Base-by-base conservation (phyloP, 2,797 vertebrate genomes). In the Phrynocephalus vlangalii region DNA sequence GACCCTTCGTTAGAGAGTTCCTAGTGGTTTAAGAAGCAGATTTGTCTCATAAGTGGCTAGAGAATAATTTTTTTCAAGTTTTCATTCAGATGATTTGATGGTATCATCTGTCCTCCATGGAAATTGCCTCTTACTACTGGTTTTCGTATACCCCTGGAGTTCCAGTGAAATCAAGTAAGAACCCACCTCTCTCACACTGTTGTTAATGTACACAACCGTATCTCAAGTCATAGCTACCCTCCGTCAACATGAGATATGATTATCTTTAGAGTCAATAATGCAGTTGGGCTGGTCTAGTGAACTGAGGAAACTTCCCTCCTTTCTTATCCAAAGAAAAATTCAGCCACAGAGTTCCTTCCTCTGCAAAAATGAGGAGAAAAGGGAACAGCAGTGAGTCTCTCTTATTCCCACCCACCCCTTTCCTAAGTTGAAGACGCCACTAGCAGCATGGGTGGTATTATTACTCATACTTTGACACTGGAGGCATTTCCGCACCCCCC, bases 321-420 rank as follows among this genome's bases (percentile, higher is more conserved):
- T 79, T 79, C 5, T 5, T 63, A 18, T 63, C 16, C 60, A 15
- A 63, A 63, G 18, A n/a, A 79, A 60, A 60, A 20, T 79, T 13
- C 28, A 18, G 78, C 18, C 5, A 63, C 60, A 63, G 15, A 0
- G 0, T 30, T 56, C 26, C 48, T 1, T 5, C 0, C 11, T n/a
- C 6, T 33, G 60, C 60, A 63, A 63, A 63, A 63, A 5, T 63
- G 18, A 18, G 60, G 60, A 63, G 13, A 63, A 2, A 63, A 4
- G 16, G 15, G 18, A 63, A 63, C 15, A 44, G 18, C 15, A 20
- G 3, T 63, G 13, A 6, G 10, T 18, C 60, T 63, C 15, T 63
- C 60, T 63, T 63, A 15, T 18, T 20, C 20, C 60, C 20, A 1
- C 20, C 13, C 20, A 15, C 60, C 20, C 20, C 60, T 63, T 63